Conservation (phyloP, 2,888 invertebrate species). For the Subacronicta megacephala region DNA sequence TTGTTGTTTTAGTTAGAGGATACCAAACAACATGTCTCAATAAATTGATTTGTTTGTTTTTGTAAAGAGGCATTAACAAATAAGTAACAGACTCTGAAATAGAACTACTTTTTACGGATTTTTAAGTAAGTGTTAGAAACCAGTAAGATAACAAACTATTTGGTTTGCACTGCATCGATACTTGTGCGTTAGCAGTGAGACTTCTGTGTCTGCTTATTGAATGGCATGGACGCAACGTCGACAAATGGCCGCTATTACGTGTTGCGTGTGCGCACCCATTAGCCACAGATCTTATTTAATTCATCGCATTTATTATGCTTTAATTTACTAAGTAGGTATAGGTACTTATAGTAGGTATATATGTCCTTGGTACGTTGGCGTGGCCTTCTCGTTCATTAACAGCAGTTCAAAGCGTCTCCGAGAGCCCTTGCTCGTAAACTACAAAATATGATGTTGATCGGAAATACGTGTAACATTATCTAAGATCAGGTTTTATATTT, state of each 20-base stretch:
- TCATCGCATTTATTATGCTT: constrained; percentile 30
- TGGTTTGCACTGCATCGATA: no score
- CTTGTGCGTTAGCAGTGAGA: background rate
- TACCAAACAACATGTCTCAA: no score
- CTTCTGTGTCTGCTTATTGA: background rate
- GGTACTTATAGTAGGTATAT: constrained; percentile 10
- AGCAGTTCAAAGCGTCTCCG: background rate
- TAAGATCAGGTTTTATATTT: no score
- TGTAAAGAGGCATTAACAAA: no score
- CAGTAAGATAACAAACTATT: no score
- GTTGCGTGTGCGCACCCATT: constrained; percentile 45
- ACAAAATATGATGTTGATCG: no score
- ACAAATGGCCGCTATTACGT: constrained; percentile 26
- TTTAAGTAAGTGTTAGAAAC: no score
- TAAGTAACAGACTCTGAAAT: no score
- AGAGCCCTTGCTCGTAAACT: background rate
- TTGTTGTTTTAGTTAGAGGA: no score
- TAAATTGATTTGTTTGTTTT: no score
- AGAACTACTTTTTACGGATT: no score
- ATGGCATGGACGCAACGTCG: background rate
- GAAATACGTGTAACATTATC: no score
- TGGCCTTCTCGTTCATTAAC: background rate
- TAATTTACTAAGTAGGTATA: constrained; percentile 31
- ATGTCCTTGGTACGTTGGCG: constrained; percentile 4
- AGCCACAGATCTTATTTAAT: constrained; percentile 37